Evolutionary conservation across 2,797 vertebrate genomes (phyloP).

Genomic region (Melopsittacus undulatus): DNA sequence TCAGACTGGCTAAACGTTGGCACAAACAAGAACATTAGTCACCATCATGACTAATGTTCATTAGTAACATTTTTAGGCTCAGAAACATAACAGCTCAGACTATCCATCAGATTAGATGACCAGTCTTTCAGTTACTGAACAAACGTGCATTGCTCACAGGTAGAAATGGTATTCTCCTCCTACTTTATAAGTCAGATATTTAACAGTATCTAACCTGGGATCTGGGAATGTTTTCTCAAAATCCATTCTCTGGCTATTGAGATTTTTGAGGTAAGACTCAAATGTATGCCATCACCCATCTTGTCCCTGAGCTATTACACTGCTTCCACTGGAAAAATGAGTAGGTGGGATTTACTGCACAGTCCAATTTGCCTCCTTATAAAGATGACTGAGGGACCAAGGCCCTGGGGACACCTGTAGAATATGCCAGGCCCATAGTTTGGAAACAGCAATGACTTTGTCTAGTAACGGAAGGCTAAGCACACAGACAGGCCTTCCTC

Average conservation of each 20-base stretch:
- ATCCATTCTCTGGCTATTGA: neutral
- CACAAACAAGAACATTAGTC: slow-evolving; percentile 37
- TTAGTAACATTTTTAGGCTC: slow-evolving; percentile 17
- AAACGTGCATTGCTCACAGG: neutral
- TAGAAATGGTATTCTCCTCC: neutral
- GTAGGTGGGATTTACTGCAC: neutral
- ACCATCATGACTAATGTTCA: neutral
- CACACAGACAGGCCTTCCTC: neutral
- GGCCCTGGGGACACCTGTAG: neutral
- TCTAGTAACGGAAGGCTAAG: neutral
- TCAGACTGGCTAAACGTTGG: slow-evolving; percentile 6
- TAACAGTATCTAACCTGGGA: neutral
- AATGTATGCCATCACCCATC: neutral
- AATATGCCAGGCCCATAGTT: neutral
- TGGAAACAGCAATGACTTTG: neutral
- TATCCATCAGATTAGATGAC: neutral
- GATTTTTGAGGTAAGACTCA: neutral
- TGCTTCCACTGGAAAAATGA: neutral
- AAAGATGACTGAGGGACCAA: neutral
- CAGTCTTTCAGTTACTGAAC: neutral
- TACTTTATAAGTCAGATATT: neutral
- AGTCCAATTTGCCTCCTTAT: neutral
- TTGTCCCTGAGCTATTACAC: neutral
- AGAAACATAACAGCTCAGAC: neutral
- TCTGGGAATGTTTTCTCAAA: neutral